Evolutionary conservation across 2,888 invertebrate species (phyloP).

Genomic region (Pasiphila rectangulata): DNA sequence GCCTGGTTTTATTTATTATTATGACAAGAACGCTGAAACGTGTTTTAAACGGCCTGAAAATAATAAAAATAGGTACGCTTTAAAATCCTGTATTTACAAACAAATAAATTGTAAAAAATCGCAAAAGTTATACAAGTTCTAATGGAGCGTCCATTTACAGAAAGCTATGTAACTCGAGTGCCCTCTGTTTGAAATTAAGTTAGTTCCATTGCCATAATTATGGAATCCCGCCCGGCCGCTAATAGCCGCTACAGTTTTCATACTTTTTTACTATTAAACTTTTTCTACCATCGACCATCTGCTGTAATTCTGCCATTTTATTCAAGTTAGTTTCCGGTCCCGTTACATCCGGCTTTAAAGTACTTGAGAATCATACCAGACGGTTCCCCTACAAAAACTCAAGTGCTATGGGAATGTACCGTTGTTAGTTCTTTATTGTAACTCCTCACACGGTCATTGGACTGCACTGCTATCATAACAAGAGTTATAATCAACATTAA

Average conservation of each 20-base stretch:
- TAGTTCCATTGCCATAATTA: constrained; percentile 45
- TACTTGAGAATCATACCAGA: constrained; percentile 54
- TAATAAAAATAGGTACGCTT: too few species aligned
- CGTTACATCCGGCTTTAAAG: constrained; percentile 72
- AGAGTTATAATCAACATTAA: constrained; percentile 68
- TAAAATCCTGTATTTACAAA: too few species aligned
- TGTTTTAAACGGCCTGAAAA: too few species aligned
- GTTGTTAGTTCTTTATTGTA: constrained; percentile 32
- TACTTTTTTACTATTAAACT: constrained; percentile 40
- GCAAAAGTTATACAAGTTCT: background rate
- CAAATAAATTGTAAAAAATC: background rate
- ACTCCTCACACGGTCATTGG: constrained; percentile 71
- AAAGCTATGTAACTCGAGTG: constrained; percentile 10
- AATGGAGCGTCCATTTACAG: constrained; percentile 9
- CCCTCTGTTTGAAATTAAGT: constrained; percentile 41
- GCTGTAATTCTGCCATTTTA: constrained; percentile 56
- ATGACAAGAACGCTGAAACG: too few species aligned
- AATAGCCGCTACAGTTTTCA: constrained; percentile 37
- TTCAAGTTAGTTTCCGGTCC: constrained; percentile 67
- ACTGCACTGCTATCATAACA: constrained; percentile 62
- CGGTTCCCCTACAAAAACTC: constrained; percentile 46
- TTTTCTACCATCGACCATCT: constrained; percentile 58
- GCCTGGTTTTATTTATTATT: too few species aligned
- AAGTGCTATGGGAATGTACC: constrained; percentile 48
- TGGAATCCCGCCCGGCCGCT: constrained; percentile 22